These are phyloP conservation scores for Hoplostethus atlanticus DNA, from an alignment of 2,797 vertebrate species.

Conservation along the genomic window DNA sequence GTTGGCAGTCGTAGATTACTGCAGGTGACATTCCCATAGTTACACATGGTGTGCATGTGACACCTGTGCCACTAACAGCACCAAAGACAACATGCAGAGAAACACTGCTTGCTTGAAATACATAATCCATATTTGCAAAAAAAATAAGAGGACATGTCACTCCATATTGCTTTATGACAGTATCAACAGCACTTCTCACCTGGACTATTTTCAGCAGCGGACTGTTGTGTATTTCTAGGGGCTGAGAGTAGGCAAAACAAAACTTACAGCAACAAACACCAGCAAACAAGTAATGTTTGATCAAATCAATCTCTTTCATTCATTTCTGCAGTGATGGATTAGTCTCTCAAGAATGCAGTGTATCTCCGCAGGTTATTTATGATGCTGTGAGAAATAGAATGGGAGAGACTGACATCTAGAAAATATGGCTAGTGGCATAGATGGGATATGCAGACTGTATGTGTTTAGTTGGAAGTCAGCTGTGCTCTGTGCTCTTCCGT, in stretches of 20 bases:
- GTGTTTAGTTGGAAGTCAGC: background rate
- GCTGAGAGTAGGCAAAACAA: background rate
- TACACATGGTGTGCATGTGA: background rate
- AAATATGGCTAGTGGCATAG: background rate
- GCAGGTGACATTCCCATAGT: constrained; percentile 18
- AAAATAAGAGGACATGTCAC: background rate
- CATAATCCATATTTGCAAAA: constrained; percentile 7
- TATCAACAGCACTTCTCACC: background rate
- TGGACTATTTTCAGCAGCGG: constrained; percentile 21
- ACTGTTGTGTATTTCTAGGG: background rate
- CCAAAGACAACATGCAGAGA: background rate
- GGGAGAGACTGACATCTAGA: background rate
- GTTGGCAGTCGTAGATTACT: background rate
- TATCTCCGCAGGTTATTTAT: background rate
- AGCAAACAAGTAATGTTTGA: too few species aligned
- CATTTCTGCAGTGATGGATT: background rate
- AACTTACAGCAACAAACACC: background rate
- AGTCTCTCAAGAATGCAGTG: too few species aligned
- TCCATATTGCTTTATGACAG: background rate
- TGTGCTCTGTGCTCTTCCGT: background rate
- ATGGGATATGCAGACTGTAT: background rate
- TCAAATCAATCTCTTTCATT: too few species aligned
- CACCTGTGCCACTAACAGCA: background rate
- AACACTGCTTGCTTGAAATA: constrained; percentile 16
- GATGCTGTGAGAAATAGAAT: background rate